Percentiles rank a stretch among this genome's conserved stretches.
Conservation (phyloP, 2,797 vertebrate species). For the Enteromius radiatus region DNA sequence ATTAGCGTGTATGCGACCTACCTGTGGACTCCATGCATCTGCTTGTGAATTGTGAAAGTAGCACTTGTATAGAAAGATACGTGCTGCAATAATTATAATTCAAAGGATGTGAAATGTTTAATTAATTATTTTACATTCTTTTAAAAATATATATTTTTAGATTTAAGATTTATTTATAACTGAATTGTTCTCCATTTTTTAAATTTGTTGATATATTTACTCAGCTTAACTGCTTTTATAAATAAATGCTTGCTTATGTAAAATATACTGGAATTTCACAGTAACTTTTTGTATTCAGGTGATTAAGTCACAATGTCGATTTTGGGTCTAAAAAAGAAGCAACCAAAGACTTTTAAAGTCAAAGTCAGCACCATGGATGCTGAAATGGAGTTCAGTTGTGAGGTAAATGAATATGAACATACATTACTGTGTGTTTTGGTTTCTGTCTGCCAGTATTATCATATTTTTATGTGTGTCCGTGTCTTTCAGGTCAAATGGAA, state of each 20-base stretch:
- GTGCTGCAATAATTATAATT: not conserved
- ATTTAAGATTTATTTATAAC: not conserved
- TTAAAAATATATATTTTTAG: not conserved
- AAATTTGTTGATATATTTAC: not conserved
- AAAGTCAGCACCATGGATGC: slow-evolving; percentile 93
- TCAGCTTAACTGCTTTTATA: not conserved
- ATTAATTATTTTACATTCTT: not conserved
- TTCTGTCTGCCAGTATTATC: not conserved
- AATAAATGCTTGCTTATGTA: not conserved
- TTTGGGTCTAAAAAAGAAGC: slow-evolving; percentile 90
- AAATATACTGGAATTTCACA: not conserved
- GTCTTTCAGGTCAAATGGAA: slow-evolving; percentile 90
- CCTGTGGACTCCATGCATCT: slow-evolving; percentile 17
- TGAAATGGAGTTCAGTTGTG: slow-evolving; percentile 94
- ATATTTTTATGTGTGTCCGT: not conserved
- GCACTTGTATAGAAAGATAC: not conserved
- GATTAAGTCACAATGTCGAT: slow-evolving; percentile 84
- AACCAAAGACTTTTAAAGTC: slow-evolving; percentile 93
- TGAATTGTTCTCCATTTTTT: too few relatives aligned
- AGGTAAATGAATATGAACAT: slow-evolving; percentile 75
- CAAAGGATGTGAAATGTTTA: not conserved
- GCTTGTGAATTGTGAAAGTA: not conserved
- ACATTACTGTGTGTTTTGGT: not conserved
- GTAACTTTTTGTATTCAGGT: slow-evolving; percentile 28
- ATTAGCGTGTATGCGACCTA: not conserved